A percentile compares a stretch with the other conserved stretches of the same genome.
Conservation (phyloP, 1,140 invertebrate species). For the Drosophila ficusphila region DNA sequence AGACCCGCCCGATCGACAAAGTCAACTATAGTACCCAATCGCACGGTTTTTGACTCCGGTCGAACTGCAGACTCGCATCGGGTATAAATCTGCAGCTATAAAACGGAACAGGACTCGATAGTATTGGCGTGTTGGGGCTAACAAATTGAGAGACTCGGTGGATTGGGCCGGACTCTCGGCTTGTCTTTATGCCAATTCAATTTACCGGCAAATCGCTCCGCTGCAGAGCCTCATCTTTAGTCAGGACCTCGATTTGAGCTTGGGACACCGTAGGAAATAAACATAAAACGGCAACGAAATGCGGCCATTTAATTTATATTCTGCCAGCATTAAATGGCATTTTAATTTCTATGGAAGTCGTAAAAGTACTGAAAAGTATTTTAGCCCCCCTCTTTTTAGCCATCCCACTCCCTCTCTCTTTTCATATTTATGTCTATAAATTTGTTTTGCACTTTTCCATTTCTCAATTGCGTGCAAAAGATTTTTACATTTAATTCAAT, state of each 20-base stretch:
- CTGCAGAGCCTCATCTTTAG: neutral
- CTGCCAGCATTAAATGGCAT: constrained; percentile 51
- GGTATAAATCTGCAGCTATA: constrained; percentile 33
- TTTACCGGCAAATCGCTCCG: constrained; percentile 45
- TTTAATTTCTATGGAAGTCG: constrained; percentile 62
- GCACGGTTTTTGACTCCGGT: constrained; percentile 39
- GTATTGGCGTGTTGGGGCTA: neutral
- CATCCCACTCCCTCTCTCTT: neutral
- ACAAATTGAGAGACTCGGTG: constrained; percentile 35
- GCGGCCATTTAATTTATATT: constrained; percentile 57
- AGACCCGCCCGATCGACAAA: neutral
- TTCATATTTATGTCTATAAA: constrained; percentile 61
- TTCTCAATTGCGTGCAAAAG: constrained; percentile 60
- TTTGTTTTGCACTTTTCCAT: constrained; percentile 54
- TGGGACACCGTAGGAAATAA: constrained; percentile 34
- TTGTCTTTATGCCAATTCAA: constrained; percentile 62
- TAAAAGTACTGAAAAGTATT: constrained; percentile 39
- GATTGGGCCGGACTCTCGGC: constrained; percentile 23
- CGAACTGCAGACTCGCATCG: constrained; percentile 16
- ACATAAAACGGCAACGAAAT: constrained; percentile 46
- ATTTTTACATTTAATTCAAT: constrained; percentile 82
- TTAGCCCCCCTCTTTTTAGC: no score
- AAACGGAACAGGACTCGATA: constrained; percentile 28
- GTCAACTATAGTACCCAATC: constrained; percentile 39
- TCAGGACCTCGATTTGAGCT: neutral